A percentile compares a stretch with the other conserved stretches of the same genome.
These are phyloP conservation scores for Empis livida DNA, from an alignment of 2,888 invertebrate genomes.

Conservation along the genomic window DNA sequence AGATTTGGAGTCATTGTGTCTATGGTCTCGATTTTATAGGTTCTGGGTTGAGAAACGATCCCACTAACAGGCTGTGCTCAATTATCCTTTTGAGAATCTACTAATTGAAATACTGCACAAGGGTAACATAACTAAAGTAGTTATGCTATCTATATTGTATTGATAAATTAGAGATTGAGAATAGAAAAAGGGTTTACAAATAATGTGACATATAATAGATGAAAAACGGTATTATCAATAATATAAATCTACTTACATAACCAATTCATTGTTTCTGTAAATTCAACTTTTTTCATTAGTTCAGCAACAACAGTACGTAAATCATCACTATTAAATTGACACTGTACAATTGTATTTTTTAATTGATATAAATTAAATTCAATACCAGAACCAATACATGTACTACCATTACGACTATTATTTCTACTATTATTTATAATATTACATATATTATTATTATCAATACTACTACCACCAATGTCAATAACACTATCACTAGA, in stretches of 20 bases:
- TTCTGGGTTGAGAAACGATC: no score
- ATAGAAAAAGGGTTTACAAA: no score
- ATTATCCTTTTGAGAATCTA: no score
- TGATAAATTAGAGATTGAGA: no score
- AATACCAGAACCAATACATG: background rate
- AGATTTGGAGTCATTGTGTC: no score
- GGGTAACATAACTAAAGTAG: no score
- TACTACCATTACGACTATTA: background rate
- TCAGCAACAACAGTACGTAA: slow-evolving; percentile 33
- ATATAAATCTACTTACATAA: slow-evolving; percentile 29
- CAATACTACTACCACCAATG: background rate
- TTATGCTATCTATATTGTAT: no score
- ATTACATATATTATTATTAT: background rate
- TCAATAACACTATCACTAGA: slow-evolving; percentile 1
- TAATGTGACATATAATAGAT: no score
- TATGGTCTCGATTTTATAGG: no score
- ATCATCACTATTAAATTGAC: slow-evolving; percentile 34
- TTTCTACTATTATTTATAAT: background rate
- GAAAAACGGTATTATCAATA: no score
- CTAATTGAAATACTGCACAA: no score
- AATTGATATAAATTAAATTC: slow-evolving; percentile 34
- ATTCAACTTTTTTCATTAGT: slow-evolving; percentile 35
- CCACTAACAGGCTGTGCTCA: no score
- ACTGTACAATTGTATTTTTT: slow-evolving; percentile 34
- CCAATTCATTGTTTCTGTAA: slow-evolving; percentile 38